Evolutionary conservation across 2,113 vertebrate genomes (phyloP), one percentile per base, ranked within the genome.

Genomic region (Oncorhynchus tshawytscha): DNA sequence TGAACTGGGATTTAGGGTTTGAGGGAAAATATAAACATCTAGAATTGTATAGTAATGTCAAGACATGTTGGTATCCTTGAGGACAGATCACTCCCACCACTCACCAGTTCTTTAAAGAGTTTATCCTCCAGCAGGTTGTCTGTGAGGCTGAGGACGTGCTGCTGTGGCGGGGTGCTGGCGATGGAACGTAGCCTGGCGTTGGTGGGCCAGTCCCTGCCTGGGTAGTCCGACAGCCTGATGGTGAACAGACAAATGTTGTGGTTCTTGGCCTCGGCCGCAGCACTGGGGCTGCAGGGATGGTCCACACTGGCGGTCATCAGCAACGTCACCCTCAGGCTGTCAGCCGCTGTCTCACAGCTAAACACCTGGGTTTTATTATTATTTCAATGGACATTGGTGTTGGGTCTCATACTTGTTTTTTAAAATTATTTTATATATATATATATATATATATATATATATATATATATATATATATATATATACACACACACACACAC

Each of bases 221-320:
- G 91, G 78, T 12, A 34, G 69, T 9, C 16, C 0, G 89, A 92
- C 81, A 96, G 92, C 71, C 92, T 87, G 73, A 96, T 90, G n/a
- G 92, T 86, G 80, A 96, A 94, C 83, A 97, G 83, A 16, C 85
- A 77, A 83, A 97, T 92, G 81, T 94, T 94, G 80, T 93, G 85
- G 81, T 79, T 88, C 81, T 95, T 95, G 68, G 95, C 96, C 16
- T 91, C 88, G n/a, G 92, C n/a, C n/a, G n/a, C n/a, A n/a, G n/a
- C 84, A 24, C 92, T 87, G 72, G 96, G 96, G 84, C 90, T 95
- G 67, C 94, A 94, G 0, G 97, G 95, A 81, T 98, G 95, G 73
- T 97, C 95, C 0, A 85, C 78, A 12, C 94, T 96, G n/a, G 96
- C 94, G 0, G 93, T 96, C 93, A 96, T 91, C 74, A 98, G 66